Evolutionary conservation across 2,113 vertebrate species (phyloP).

Genomic region (Anser brachyrhynchus): DNA sequence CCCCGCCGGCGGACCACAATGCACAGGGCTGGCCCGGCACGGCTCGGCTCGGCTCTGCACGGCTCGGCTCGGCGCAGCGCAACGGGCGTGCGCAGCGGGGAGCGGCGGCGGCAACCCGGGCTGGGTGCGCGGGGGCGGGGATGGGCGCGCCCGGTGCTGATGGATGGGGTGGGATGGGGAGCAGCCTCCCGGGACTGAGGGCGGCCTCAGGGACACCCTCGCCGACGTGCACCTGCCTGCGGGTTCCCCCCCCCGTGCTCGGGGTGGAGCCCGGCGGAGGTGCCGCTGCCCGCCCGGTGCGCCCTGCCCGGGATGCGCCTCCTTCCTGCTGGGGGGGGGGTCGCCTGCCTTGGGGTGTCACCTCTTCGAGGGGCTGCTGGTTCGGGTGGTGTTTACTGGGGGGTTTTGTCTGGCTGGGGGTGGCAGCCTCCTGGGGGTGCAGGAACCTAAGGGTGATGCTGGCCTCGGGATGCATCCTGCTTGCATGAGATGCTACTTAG

Average conservation of each 20-base stretch:
- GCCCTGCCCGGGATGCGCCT: background rate
- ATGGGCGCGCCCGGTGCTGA: background rate
- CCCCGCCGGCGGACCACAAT: conserved; percentile 60
- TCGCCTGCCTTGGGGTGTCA: background rate
- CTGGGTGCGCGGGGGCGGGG: background rate
- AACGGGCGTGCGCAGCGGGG: background rate
- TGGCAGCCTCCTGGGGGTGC: background rate
- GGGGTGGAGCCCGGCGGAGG: background rate
- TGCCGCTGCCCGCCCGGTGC: background rate
- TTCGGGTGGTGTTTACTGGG: too few species aligned
- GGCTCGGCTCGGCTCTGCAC: background rate
- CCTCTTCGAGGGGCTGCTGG: background rate
- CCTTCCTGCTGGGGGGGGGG: background rate
- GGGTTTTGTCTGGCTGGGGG: background rate
- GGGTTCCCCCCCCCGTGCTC: background rate
- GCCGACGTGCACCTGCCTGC: background rate
- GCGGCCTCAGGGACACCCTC: background rate
- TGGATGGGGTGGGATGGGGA: too few species aligned
- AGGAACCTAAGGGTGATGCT: background rate
- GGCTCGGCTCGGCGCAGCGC: conserved; percentile 34
- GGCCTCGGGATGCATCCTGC: background rate
- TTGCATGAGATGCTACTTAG: background rate
- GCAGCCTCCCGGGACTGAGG: too few species aligned
- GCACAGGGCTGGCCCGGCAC: conserved; percentile 64
- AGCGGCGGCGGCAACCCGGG: background rate